Percentiles rank a stretch among this genome's conserved stretches.
Conservation (phyloP, 2,113 vertebrate genomes). For the Laticauda laticaudata region DNA sequence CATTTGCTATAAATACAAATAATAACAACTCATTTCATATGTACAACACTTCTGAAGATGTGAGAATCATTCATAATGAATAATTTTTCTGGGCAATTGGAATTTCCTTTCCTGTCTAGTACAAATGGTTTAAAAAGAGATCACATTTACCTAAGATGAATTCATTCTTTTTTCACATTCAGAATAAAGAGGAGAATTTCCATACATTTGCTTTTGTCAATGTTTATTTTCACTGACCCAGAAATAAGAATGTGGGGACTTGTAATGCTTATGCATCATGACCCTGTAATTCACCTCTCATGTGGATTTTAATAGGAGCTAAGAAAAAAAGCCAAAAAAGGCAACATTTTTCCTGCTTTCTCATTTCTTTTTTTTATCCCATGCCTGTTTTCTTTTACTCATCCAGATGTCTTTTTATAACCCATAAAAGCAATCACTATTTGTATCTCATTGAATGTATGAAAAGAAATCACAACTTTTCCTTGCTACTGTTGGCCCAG, state of each 20-base stretch:
- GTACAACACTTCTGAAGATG: constrained; percentile 2
- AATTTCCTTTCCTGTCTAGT: background rate
- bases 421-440: background rate
- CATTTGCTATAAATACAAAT: constrained; percentile 28
- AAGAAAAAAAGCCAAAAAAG: background rate
- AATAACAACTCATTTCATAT: constrained; percentile 6
- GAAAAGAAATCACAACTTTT: constrained; percentile 17
- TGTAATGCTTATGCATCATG: background rate
- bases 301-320: background rate
- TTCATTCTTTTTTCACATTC: constrained; percentile 18
- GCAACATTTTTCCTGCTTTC: background rate
- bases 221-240: background rate
- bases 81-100: constrained; percentile 21
- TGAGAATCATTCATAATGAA: constrained; percentile 15
- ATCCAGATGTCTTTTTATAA: background rate
- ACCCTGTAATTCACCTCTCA: background rate
- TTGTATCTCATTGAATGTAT: constrained; percentile 19
- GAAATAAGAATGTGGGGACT: background rate
- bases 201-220: background rate
- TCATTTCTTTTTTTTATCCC: background rate
- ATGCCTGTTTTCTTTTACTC: too few species aligned
- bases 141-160: constrained; percentile 25
- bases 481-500: background rate
- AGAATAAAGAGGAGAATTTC: constrained; percentile 12
- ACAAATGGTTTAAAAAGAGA: background rate